These are phyloP conservation scores for Heliconius hortense DNA, from an alignment of 2,888 invertebrate genomes.

Conservation along the genomic window DNA sequence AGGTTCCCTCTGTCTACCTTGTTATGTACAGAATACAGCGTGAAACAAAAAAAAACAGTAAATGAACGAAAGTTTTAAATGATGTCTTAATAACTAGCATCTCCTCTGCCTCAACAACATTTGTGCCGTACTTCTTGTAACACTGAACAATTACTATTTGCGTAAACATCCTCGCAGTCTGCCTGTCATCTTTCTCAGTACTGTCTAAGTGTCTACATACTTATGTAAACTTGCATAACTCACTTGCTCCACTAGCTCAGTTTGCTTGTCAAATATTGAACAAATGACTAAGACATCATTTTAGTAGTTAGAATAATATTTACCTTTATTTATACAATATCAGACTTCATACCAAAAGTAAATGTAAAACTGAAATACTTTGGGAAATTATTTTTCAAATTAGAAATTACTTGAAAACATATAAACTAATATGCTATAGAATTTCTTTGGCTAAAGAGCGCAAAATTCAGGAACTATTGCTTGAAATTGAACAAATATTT, in stretches of 20 bases:
- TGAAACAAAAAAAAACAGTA: no score
- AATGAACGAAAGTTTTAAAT: slow-evolving; percentile 1
- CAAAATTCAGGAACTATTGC: no score
- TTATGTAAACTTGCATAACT: slow-evolving; percentile 16
- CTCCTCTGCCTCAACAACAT: neutral
- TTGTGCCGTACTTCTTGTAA: slow-evolving; percentile 14
- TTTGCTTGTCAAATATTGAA: slow-evolving; percentile 2
- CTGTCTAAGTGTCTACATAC: slow-evolving; percentile 18
- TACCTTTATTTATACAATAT: neutral
- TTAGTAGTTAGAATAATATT: neutral
- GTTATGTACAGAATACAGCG: no score
- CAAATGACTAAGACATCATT: neutral
- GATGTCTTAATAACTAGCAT: neutral
- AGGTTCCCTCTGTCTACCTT: no score
- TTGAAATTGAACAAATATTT: no score
- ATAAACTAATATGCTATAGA: neutral
- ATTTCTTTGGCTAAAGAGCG: neutral
- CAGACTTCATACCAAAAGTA: neutral
- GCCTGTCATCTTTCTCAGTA: slow-evolving; percentile 17
- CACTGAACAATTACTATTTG: slow-evolving; percentile 19
- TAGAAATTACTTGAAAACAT: neutral
- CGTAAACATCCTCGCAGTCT: slow-evolving; percentile 13
- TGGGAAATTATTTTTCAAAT: no score
- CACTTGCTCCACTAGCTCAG: neutral
- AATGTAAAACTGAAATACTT: neutral